Conservation (phyloP, 2,888 invertebrate species). For the Linhomoeus sp. region DNA sequence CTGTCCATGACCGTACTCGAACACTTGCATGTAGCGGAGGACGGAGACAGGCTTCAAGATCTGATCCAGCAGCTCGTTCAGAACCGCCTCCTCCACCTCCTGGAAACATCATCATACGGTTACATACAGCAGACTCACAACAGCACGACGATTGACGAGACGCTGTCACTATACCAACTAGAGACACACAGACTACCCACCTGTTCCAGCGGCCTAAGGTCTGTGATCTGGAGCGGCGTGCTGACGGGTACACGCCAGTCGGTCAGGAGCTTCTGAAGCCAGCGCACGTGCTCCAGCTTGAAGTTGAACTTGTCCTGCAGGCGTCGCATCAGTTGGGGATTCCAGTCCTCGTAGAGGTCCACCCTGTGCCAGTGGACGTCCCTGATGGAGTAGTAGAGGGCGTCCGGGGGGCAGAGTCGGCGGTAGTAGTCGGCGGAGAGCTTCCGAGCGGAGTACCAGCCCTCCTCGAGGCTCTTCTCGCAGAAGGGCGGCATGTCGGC, state of each 20-base stretch:
- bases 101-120: not conserved
- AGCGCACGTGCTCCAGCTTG: slow-evolving; percentile 6
- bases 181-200: not conserved
- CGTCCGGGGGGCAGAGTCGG: not conserved
- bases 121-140: not conserved
- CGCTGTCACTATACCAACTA: not conserved
- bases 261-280: slow-evolving; percentile 6
- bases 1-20: not conserved
- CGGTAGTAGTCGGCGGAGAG: slow-evolving; percentile 1
- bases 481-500: not conserved
- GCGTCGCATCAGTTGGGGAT: slow-evolving; percentile 6
- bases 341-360: slow-evolving; percentile 6
- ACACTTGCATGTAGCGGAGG: not conserved
- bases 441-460: slow-evolving; percentile 1
- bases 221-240: slow-evolving; percentile 2
- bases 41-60: slow-evolving; percentile 4
- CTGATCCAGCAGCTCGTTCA: slow-evolving; percentile 6
- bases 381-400: slow-evolving; percentile 5
- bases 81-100: slow-evolving; percentile 8
- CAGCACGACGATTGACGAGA: too few species aligned
- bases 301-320: slow-evolving; percentile 9
- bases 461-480: slow-evolving; percentile 3
- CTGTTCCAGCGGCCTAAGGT: slow-evolving; percentile 4
- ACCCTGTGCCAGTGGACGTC: not conserved
- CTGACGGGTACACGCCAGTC: slow-evolving; percentile 3